Evolutionary conservation across 2,888 invertebrate species (phyloP).

Genomic region (Meandrusa payeni): DNA sequence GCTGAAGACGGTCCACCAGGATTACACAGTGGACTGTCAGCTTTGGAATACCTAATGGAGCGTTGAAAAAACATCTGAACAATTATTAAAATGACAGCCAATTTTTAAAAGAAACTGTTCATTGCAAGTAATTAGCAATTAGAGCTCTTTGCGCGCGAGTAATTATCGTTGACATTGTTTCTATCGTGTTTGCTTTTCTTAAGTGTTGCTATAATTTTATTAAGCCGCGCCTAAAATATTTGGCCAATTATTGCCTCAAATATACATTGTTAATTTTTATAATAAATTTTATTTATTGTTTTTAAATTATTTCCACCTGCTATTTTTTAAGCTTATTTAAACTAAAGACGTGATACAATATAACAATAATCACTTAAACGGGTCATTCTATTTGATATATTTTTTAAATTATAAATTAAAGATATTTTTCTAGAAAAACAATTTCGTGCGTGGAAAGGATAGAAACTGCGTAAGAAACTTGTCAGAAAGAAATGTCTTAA

Average conservation of each 20-base stretch:
- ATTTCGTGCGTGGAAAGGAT: too few species aligned
- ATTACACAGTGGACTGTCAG: slow-evolving; percentile 34
- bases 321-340: too few species aligned
- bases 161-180: slow-evolving; percentile 1
- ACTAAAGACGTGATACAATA: too few species aligned
- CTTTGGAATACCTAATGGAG: slow-evolving; percentile 37
- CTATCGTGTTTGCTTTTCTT: neutral
- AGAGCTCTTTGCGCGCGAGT: neutral
- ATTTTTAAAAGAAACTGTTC: slow-evolving; percentile 28
- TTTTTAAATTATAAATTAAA: too few species aligned
- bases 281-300: too few species aligned
- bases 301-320: too few species aligned
- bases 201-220: slow-evolving; percentile 6
- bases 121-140: slow-evolving; percentile 16
- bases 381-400: too few species aligned
- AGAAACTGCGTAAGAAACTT: too few species aligned
- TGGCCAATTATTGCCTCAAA: slow-evolving; percentile 20
- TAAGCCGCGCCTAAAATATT: slow-evolving; percentile 6
- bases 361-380: too few species aligned
- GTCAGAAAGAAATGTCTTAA: too few species aligned
- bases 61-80: slow-evolving; percentile 16
- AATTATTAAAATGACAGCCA: slow-evolving; percentile 10
- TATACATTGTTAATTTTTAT: too few species aligned
- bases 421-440: too few species aligned
- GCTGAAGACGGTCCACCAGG: slow-evolving; percentile 40